Conservation (phyloP, 1,140 invertebrate genomes). For the Camponotus floridanus region DNA sequence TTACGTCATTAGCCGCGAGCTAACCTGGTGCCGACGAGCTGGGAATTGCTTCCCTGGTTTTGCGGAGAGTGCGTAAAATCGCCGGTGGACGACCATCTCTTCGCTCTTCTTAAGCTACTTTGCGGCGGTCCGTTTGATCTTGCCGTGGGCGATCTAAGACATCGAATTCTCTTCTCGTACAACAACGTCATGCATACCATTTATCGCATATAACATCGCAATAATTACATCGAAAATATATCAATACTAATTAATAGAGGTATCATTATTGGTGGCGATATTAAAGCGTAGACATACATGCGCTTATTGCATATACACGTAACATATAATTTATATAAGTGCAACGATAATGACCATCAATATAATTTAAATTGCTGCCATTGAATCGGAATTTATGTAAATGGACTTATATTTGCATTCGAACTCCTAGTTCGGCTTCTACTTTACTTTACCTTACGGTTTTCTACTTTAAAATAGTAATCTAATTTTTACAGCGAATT, state of each 20-base stretch:
- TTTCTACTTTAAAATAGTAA: not conserved
- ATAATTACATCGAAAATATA: conserved; percentile 44
- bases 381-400: not conserved
- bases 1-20: conserved; percentile 54
- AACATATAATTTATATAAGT: conserved; percentile 34
- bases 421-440: not conserved
- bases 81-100: conserved; percentile 94
- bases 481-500: conserved; percentile 24
- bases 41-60: conserved; percentile 82
- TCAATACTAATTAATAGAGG: conserved; percentile 46
- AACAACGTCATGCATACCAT: conserved; percentile 34
- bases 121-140: conserved; percentile 83
- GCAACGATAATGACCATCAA: not conserved
- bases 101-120: conserved; percentile 87
- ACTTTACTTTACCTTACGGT: not conserved
- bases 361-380: not conserved
- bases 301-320: conserved; percentile 10
- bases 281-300: conserved; percentile 14
- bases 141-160: conserved; percentile 80
- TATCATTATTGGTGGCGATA: conserved; percentile 23
- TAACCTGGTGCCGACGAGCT: conserved; percentile 87
- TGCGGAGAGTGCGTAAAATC: conserved; percentile 89
- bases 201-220: conserved; percentile 26
- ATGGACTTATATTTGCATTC: not conserved
- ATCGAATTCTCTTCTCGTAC: conserved; percentile 57